Evolutionary conservation across 2,888 invertebrate species (phyloP).

Genomic region (Pachydiplax longipennis): DNA sequence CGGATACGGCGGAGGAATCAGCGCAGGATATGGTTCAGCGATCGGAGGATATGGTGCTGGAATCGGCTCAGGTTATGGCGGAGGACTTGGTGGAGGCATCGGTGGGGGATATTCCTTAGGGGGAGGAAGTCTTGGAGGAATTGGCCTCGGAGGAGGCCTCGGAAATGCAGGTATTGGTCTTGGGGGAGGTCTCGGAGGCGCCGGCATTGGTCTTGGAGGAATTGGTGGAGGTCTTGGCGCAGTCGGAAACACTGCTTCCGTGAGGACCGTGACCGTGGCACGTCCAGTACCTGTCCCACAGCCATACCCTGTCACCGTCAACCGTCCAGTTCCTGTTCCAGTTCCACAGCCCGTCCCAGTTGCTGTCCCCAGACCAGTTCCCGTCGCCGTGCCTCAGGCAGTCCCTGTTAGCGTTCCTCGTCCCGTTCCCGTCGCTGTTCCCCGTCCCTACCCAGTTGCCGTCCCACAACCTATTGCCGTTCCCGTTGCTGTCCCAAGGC

Average conservation of each 20-base stretch:
- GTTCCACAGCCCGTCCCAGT: slow-evolving; percentile 23
- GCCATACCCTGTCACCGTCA: slow-evolving; percentile 45
- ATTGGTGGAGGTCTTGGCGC: background rate
- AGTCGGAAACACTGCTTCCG: background rate
- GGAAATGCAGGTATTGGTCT: background rate
- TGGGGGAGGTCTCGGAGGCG: background rate
- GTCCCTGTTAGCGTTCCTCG: slow-evolving; percentile 36
- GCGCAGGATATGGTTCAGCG: background rate
- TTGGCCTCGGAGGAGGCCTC: background rate
- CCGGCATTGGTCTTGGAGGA: background rate
- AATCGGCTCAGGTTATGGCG: background rate
- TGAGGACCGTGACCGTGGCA: slow-evolving; percentile 23
- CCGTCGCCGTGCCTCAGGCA: slow-evolving; percentile 32
- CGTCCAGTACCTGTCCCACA: slow-evolving; percentile 35
- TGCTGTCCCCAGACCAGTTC: slow-evolving; percentile 30
- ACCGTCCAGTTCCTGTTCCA: slow-evolving; percentile 32
- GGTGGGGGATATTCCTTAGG: background rate
- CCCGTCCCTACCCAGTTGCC: slow-evolving; percentile 42
- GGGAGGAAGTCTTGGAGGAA: background rate
- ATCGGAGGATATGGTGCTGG: background rate
- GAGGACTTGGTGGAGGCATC: background rate
- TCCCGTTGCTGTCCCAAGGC: slow-evolving; percentile 10
- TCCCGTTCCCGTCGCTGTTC: slow-evolving; percentile 22
- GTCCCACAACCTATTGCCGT: slow-evolving; percentile 10
- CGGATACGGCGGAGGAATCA: background rate